Conservation (phyloP, 2,797 vertebrate genomes). For the Clarias pachynema region DNA sequence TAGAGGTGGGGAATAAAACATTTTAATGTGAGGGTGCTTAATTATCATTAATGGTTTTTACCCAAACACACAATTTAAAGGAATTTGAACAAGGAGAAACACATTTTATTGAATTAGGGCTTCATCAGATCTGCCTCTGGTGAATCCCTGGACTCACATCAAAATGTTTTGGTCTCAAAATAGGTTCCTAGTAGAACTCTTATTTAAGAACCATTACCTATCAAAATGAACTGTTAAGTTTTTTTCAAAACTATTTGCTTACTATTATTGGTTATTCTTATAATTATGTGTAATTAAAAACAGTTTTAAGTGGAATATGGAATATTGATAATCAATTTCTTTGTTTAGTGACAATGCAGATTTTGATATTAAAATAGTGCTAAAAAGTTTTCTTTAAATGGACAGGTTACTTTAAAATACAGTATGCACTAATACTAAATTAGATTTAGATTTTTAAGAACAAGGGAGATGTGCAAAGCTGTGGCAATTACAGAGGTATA, state of each 20-base stretch:
- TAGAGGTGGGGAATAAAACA: neutral
- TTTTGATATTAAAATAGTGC: neutral
- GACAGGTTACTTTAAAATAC: neutral
- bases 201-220: neutral
- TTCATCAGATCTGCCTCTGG: neutral
- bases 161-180: neutral
- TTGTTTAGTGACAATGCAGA: neutral
- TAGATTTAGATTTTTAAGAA: too few species aligned
- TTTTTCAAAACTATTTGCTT: neutral
- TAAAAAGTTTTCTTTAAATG: neutral
- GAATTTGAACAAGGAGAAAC: neutral
- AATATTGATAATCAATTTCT: neutral
- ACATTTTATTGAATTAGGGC: neutral
- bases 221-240: neutral
- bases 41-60: neutral
- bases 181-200: neutral
- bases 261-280: neutral
- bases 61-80: neutral
- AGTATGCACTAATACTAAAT: neutral
- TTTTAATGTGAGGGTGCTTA: neutral
- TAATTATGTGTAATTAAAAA: neutral
- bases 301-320: neutral
- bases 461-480: too few species aligned
- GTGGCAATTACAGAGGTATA: too few species aligned
- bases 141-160: neutral